Conservation (phyloP, 2,888 invertebrate species). For the Phyllotreta striolata region DNA sequence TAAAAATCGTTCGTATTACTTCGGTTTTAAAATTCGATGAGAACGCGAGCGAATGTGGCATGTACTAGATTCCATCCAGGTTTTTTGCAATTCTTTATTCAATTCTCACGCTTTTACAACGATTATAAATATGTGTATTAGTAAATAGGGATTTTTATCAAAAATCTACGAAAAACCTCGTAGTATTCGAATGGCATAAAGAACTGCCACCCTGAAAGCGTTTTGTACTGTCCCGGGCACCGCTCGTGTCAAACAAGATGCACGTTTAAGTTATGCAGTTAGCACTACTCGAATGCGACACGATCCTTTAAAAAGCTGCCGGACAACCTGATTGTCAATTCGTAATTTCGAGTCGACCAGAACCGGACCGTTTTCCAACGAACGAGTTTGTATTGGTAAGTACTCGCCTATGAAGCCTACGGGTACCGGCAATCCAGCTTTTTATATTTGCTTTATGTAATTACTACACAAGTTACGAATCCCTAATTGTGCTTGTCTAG, state of each 20-base stretch:
- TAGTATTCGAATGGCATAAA: neutral
- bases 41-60: no score
- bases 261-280: conserved; percentile 33
- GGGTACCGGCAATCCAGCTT: no score
- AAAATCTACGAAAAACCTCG: no score
- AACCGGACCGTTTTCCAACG: neutral
- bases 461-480: no score
- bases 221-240: conserved; percentile 24
- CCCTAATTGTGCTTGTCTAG: no score
- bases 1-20: conserved; percentile 11
- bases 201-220: conserved; percentile 22
- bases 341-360: conserved; percentile 8
- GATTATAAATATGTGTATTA: no score
- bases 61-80: no score
- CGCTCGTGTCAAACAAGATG: conserved; percentile 29
- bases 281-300: conserved; percentile 30
- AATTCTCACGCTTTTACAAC: no score
- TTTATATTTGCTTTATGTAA: no score
- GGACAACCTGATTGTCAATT: conserved; percentile 31
- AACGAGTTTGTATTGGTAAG: neutral
- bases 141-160: no score
- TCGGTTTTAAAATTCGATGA: conserved; percentile 1
- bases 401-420: neutral
- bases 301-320: conserved; percentile 36
- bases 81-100: no score